These are phyloP conservation scores for Lacerta agilis DNA, from an alignment of 2,797 vertebrate species.

Conservation along the genomic window DNA sequence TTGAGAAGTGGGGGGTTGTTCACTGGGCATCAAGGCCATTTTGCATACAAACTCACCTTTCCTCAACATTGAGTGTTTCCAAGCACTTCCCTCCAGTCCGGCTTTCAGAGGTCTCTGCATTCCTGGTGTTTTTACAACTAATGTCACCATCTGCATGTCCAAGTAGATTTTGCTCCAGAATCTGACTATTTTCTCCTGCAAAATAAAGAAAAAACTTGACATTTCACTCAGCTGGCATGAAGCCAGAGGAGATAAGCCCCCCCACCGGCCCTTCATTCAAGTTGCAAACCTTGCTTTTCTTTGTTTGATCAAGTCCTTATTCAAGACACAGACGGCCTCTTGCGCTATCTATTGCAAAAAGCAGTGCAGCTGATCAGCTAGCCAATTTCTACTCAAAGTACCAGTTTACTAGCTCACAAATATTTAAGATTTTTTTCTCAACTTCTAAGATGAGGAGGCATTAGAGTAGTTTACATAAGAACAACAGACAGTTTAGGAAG, in stretches of 20 bases:
- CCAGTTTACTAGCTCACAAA: neutral
- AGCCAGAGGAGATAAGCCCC: neutral
- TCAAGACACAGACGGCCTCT: neutral
- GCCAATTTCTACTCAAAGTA: neutral
- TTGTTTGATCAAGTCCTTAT: neutral
- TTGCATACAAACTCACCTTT: slow-evolving; percentile 67
- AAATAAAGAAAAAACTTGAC: slow-evolving; percentile 48
- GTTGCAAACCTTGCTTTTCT: neutral
- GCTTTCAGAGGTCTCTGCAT: slow-evolving; percentile 42
- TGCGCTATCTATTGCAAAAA: neutral
- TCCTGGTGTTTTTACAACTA: slow-evolving; percentile 30
- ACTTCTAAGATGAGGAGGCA: neutral
- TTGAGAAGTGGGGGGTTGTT: neutral
- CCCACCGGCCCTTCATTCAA: neutral
- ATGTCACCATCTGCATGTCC: slow-evolving; percentile 36
- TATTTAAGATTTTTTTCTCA: neutral
- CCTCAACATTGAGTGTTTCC: slow-evolving; percentile 68
- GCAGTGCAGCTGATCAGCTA: neutral
- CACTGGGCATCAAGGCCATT: neutral
- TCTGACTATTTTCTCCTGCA: slow-evolving; percentile 63
- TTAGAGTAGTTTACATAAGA: neutral
- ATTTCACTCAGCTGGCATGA: neutral
- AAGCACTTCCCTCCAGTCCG: slow-evolving; percentile 16
- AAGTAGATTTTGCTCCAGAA: slow-evolving; percentile 63
- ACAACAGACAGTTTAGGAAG: neutral